Conservation (phyloP, 1,140 invertebrate species). For the Drosophila jambulina region DNA sequence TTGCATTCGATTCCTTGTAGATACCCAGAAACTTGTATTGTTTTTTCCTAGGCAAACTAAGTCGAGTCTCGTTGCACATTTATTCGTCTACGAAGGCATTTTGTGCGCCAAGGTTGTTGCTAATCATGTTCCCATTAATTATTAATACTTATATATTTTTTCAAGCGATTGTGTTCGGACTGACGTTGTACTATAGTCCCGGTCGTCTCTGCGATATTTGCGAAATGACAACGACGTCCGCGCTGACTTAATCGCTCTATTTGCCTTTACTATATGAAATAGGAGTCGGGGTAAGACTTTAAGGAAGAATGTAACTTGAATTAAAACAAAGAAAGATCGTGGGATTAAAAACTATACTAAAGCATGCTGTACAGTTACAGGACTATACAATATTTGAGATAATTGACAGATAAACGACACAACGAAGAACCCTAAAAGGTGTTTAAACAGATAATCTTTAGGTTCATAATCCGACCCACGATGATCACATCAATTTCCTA, state of each 20-base stretch:
- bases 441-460: background rate
- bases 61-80: slow-evolving; percentile 6
- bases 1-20: slow-evolving; percentile 18
- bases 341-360: background rate
- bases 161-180: slow-evolving; percentile 37
- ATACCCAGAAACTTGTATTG: background rate
- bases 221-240: slow-evolving; percentile 44
- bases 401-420: background rate
- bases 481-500: background rate
- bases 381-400: background rate
- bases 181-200: slow-evolving; percentile 43
- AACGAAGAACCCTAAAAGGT: background rate
- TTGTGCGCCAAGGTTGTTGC: slow-evolving; percentile 62
- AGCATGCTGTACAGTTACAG: background rate
- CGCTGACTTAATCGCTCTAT: slow-evolving; percentile 43
- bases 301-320: background rate
- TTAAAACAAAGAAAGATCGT: background rate
- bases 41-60: slow-evolving; percentile 6
- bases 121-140: slow-evolving; percentile 72
- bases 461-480: background rate
- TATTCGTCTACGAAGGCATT: slow-evolving; percentile 29
- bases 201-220: slow-evolving; percentile 28
- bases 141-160: slow-evolving; percentile 53
- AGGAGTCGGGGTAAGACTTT: background rate
- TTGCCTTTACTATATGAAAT: slow-evolving; percentile 5